A percentile compares a stretch with the other conserved stretches of the same genome.
Evolutionary conservation across 2,797 vertebrate genomes (phyloP).

Genomic region (Holocentrus rufus): DNA sequence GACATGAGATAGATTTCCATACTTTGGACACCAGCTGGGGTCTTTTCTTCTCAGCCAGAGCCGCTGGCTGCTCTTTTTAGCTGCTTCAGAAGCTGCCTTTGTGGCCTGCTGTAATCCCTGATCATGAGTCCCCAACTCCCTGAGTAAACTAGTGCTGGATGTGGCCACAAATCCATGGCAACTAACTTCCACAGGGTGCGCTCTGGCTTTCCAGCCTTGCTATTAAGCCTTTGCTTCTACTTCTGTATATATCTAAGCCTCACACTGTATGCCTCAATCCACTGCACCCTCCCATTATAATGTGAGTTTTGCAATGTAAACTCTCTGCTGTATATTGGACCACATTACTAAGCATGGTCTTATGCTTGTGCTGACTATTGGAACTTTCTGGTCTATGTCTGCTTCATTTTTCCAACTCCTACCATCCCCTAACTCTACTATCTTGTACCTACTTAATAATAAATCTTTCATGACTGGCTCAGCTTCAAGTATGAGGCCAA

Average conservation of each 20-base stretch:
- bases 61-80: conserved; percentile 44
- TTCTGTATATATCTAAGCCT: conserved; percentile 65
- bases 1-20: conserved; percentile 33
- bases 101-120: conserved; percentile 62
- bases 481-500: not conserved
- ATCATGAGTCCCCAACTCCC: conserved; percentile 71
- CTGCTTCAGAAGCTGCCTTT: conserved; percentile 49
- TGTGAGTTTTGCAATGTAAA: conserved; percentile 17
- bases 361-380: conserved; percentile 14
- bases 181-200: conserved; percentile 61
- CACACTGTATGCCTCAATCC: conserved; percentile 59
- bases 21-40: conserved; percentile 46
- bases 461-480: not conserved
- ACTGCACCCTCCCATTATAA: conserved; percentile 55
- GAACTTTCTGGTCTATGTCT: conserved; percentile 26
- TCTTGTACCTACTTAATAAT: conserved; percentile 2
- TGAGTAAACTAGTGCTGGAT: conserved; percentile 72
- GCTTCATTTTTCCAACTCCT: conserved; percentile 6
- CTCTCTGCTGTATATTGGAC: conserved; percentile 29
- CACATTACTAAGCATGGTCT: conserved; percentile 30
- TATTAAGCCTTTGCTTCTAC: conserved; percentile 69
- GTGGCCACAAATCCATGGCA: conserved; percentile 70
- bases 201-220: conserved; percentile 53
- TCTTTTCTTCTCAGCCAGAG: conserved; percentile 49
- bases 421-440: conserved; percentile 1